Evolutionary conservation across 2,888 invertebrate species (phyloP).

Genomic region (Drosophila suboccidentalis): DNA sequence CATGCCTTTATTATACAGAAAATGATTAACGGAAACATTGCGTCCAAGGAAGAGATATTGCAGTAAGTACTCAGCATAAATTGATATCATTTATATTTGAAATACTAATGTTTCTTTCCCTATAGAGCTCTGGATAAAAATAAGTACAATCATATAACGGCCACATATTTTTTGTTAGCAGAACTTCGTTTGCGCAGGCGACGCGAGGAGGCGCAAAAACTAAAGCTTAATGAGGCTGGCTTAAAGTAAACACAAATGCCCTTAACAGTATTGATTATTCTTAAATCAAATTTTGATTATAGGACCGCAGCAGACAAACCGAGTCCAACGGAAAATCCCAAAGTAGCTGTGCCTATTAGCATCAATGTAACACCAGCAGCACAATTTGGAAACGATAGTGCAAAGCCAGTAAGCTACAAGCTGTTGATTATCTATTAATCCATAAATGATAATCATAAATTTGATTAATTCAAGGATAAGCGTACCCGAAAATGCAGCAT

Average conservation of each 20-base stretch:
- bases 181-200: conserved; percentile 95
- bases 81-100: not conserved
- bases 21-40: conserved; percentile 98
- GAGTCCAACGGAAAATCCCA: conserved; percentile 74
- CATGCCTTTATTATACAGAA: conserved; percentile 96
- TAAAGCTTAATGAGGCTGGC: conserved; percentile 70
- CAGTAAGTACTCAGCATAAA: conserved; percentile 88
- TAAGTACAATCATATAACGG: conserved; percentile 99
- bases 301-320: conserved; percentile 63
- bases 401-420: conserved; percentile 62
- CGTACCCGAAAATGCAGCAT: conserved; percentile 95
- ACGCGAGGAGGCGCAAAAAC: conserved; percentile 88
- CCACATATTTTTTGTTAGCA: conserved; percentile 98
- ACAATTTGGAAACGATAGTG: conserved; percentile 71
- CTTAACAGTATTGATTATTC: not conserved
- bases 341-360: conserved; percentile 80
- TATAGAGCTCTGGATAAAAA: conserved; percentile 95
- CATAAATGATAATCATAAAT: not conserved
- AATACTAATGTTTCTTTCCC: conserved; percentile 8
- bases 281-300: conserved; percentile 9
- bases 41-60: conserved; percentile 96
- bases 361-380: conserved; percentile 81
- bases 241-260: conserved; percentile 60
- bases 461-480: conserved; percentile 78
- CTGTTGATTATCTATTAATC: not conserved